These are phyloP conservation scores for Alectura lathami DNA, from an alignment of 2,113 vertebrate species.

Conservation along the genomic window DNA sequence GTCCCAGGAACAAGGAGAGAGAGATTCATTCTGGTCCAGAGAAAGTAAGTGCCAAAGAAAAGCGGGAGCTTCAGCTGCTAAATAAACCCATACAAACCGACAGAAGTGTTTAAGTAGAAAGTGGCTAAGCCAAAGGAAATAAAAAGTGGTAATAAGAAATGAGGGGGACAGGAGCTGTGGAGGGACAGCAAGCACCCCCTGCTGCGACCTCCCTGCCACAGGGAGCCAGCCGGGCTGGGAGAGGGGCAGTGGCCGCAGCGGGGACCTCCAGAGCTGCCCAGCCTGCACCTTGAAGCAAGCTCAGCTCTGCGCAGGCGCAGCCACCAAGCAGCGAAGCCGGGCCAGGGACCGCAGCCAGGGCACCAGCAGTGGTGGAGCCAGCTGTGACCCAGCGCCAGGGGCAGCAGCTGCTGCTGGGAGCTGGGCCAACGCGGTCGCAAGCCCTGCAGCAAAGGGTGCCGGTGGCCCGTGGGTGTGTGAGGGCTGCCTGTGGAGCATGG, in stretches of 20 bases:
- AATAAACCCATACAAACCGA: background rate
- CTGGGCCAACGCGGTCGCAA: too few relatives aligned
- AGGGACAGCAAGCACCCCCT: background rate
- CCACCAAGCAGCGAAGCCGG: too few relatives aligned
- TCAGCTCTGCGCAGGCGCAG: accelerated
- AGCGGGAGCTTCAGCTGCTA: background rate
- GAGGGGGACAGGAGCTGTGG: background rate
- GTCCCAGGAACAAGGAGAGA: accelerated
- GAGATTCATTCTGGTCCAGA: background rate
- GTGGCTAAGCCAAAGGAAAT: background rate
- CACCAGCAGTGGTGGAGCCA: background rate
- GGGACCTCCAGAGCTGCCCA: background rate
- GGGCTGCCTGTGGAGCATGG: background rate
- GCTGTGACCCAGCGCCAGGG: too few relatives aligned
- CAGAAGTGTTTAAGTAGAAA: background rate
- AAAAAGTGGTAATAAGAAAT: background rate
- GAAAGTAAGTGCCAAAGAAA: background rate
- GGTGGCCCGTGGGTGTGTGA: too few relatives aligned
- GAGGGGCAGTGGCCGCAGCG: too few relatives aligned
- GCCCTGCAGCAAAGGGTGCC: background rate
- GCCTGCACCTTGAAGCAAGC: too few relatives aligned
- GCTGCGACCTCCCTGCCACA: accelerated
- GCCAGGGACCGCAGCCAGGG: background rate
- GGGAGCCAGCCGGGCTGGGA: background rate
- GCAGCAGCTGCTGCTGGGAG: background rate